These are phyloP conservation scores for Metacarcinus magister DNA, from an alignment of 2,888 invertebrate species.

Conservation along the genomic window DNA sequence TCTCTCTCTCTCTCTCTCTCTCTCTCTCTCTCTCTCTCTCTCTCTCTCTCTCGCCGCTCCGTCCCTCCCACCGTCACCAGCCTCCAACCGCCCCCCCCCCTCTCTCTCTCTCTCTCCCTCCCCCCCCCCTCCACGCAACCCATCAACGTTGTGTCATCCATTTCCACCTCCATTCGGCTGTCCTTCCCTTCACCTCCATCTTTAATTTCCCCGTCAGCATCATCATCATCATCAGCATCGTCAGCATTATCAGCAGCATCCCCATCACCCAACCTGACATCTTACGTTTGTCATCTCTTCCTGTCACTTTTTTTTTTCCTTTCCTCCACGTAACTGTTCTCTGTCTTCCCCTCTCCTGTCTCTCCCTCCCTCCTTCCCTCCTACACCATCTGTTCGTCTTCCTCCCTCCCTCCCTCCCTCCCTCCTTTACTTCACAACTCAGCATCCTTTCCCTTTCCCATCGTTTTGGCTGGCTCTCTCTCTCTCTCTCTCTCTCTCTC, in stretches of 20 bases:
- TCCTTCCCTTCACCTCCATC: neutral
- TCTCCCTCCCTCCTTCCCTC: neutral
- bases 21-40: no score
- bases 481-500: constrained; percentile 38
- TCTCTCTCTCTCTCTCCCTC: no score
- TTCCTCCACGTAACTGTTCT: neutral
- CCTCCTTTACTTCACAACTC: neutral
- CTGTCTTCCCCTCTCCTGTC: neutral
- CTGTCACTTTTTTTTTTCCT: neutral
- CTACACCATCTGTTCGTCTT: neutral
- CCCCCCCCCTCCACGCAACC: no score
- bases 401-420: neutral
- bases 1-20: no score
- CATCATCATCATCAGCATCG: neutral
- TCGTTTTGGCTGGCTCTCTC: no score
- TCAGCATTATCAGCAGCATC: neutral
- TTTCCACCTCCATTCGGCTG: neutral
- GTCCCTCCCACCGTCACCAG: no score
- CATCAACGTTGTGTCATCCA: no score
- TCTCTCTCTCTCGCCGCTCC: no score
- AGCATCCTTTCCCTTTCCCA: neutral
- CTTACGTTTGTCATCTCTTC: neutral
- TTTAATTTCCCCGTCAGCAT: neutral
- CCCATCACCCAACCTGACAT: neutral
- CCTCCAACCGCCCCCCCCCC: no score